Percentiles rank a stretch among this genome's conserved stretches.
phyloP scores from a whole-genome alignment of 2,888 invertebrate genomes.

The Neoscelio sp. region DNA sequence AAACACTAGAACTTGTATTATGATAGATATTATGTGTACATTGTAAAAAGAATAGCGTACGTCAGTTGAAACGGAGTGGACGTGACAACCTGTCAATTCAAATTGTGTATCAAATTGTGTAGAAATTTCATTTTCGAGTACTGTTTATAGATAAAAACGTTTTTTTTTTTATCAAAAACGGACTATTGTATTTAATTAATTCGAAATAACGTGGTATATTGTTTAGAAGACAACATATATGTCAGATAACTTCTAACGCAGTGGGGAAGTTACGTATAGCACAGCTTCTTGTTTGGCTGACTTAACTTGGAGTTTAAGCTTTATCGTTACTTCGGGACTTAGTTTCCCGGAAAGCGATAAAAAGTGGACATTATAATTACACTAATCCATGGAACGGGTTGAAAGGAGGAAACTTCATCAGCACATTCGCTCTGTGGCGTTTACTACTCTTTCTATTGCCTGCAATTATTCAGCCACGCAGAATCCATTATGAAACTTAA shows the following conservation, averaged over 20 bases:
- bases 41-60: too few species aligned
- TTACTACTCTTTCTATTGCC: constrained; percentile 28
- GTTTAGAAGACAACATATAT: constrained; percentile 6
- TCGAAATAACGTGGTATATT: constrained; percentile 3
- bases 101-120: too few species aligned
- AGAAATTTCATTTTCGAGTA: too few species aligned
- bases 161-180: too few species aligned
- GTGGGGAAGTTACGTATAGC: constrained; percentile 11
- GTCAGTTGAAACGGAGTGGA: too few species aligned
- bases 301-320: constrained; percentile 25
- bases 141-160: too few species aligned
- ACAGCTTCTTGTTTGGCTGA: constrained; percentile 20
- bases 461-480: constrained; percentile 15
- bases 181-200: constrained; percentile 10
- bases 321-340: constrained; percentile 30
- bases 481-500: constrained; percentile 11
- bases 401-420: constrained; percentile 30
- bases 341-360: constrained; percentile 32
- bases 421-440: constrained; percentile 21
- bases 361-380: constrained; percentile 38
- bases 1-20: too few species aligned
- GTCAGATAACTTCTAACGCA: constrained; percentile 7
- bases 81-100: too few species aligned
- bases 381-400: constrained; percentile 17
- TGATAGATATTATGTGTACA: too few species aligned